These are phyloP conservation scores for Epinotia nisella DNA, from an alignment of 2,888 invertebrate genomes.

Conservation along the genomic window DNA sequence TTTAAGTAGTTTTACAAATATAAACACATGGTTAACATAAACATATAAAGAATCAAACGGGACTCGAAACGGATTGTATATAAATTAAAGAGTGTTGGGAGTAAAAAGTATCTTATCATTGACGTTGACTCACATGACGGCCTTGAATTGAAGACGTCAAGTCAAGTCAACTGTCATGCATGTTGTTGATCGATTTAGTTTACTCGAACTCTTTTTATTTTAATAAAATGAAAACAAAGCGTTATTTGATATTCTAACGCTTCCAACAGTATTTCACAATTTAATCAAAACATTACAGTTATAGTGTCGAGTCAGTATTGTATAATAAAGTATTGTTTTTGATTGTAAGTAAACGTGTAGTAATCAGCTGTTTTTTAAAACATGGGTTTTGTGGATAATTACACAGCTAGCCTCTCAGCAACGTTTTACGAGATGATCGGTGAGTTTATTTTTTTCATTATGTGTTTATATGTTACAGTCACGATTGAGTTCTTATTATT, in stretches of 20 bases:
- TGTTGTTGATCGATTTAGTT: conserved; percentile 41
- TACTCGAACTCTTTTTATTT: conserved; percentile 46
- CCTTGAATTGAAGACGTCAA: conserved; percentile 29
- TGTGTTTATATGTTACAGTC: background rate
- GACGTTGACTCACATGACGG: conserved; percentile 11
- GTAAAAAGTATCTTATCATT: conserved; percentile 16
- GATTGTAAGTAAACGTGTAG: conserved; percentile 30
- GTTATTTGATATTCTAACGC: conserved; percentile 54
- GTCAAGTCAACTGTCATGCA: conserved; percentile 33
- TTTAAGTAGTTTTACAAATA: background rate
- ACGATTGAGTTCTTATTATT: background rate
- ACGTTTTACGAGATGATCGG: conserved; percentile 76
- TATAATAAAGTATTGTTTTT: conserved; percentile 39
- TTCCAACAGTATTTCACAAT: conserved; percentile 49
- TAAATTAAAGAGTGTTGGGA: background rate
- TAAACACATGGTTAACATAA: background rate
- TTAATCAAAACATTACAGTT: conserved; percentile 50
- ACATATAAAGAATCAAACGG: background rate
- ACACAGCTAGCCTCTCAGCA: conserved; percentile 71
- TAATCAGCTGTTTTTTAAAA: conserved; percentile 55
- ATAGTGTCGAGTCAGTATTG: conserved; percentile 43
- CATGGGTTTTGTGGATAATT: conserved; percentile 75
- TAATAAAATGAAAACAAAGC: conserved; percentile 56
- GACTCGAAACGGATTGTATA: background rate
- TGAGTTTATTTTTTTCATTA: conserved; percentile 57